Percentiles rank a stretch among this genome's conserved stretches.
Evolutionary conservation across 2,888 invertebrate species (phyloP).

Genomic region (Scaptomyza flava): DNA sequence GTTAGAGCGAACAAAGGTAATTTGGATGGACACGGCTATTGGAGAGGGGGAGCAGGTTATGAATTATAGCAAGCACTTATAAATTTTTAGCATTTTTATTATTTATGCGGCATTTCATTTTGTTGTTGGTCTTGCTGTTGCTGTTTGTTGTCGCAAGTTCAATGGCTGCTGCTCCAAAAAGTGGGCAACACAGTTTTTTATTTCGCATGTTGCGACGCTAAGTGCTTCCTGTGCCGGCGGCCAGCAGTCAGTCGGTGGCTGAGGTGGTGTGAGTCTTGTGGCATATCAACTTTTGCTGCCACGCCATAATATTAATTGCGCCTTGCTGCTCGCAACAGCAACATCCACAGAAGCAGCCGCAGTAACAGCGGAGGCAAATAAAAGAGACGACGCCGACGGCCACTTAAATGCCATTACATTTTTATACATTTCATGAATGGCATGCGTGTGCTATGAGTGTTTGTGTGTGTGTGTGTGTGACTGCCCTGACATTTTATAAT

Average conservation of each 20-base stretch:
- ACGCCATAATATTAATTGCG: slow-evolving; percentile 84
- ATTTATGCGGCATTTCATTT: slow-evolving; percentile 73
- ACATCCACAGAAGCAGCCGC: background rate
- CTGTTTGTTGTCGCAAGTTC: slow-evolving; percentile 67
- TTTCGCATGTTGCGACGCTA: slow-evolving; percentile 74
- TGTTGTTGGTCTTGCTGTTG: background rate
- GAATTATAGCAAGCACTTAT: slow-evolving; percentile 73
- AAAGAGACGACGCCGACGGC: slow-evolving; percentile 60
- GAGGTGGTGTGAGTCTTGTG: slow-evolving; percentile 44
- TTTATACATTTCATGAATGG: slow-evolving; percentile 67
- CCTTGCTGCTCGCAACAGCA: slow-evolving; percentile 40
- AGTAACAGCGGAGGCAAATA: slow-evolving; percentile 27
- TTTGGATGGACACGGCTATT: slow-evolving; percentile 67
- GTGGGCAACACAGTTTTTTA: slow-evolving; percentile 71
- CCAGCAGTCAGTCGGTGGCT: slow-evolving; percentile 1
- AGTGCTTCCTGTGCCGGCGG: slow-evolving; percentile 72
- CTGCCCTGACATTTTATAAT: slow-evolving; percentile 70
- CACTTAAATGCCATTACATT: slow-evolving; percentile 81
- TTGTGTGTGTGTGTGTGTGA: slow-evolving; percentile 18
- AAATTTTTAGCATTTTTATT: slow-evolving; percentile 59
- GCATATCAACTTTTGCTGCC: slow-evolving; percentile 76
- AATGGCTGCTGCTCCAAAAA: slow-evolving; percentile 66
- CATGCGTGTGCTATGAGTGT: slow-evolving; percentile 39
- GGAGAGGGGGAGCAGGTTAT: slow-evolving; percentile 40
- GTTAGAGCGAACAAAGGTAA: slow-evolving; percentile 46